Evolutionary conservation across 2,797 vertebrate genomes (phyloP).

Genomic region (Gouania willdenowi): DNA sequence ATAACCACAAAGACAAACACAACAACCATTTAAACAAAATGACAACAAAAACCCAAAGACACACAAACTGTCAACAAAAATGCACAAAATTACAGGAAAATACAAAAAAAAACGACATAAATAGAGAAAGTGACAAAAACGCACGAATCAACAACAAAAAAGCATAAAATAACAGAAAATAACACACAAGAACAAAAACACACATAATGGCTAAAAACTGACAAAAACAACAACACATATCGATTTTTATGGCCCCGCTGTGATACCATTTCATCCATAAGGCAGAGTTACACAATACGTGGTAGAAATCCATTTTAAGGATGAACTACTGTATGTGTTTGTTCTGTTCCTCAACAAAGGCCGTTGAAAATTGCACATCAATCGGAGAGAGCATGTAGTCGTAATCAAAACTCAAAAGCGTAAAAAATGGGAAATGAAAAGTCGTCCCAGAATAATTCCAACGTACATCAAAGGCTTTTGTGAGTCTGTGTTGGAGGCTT

Average conservation of each 20-base stretch:
- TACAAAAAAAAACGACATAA: too few species aligned
- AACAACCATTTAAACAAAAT: too few species aligned
- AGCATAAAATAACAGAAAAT: too few species aligned
- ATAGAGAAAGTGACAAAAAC: too few species aligned
- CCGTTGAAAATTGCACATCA: slow-evolving; percentile 59
- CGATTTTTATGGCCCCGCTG: slow-evolving; percentile 15
- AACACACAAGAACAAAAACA: too few species aligned
- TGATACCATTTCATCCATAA: slow-evolving; percentile 27
- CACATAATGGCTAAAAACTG: too few species aligned
- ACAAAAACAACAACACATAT: too few species aligned
- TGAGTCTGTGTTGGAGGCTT: slow-evolving; percentile 65
- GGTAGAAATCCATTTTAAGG: slow-evolving; percentile 36
- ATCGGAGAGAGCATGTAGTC: slow-evolving; percentile 62
- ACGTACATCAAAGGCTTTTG: slow-evolving; percentile 70
- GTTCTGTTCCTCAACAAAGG: slow-evolving; percentile 57
- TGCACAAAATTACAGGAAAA: too few species aligned
- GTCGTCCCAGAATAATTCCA: slow-evolving; percentile 67
- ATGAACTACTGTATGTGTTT: slow-evolving; percentile 58
- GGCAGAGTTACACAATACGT: slow-evolving; percentile 23
- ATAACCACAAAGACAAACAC: too few species aligned
- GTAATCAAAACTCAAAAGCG: slow-evolving; percentile 67
- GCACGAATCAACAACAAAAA: background rate
- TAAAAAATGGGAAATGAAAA: slow-evolving; percentile 66
- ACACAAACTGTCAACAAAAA: too few species aligned
- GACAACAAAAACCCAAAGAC: too few species aligned